Conservation (phyloP, 2,888 invertebrate species). For the Drosophila algonquin region DNA sequence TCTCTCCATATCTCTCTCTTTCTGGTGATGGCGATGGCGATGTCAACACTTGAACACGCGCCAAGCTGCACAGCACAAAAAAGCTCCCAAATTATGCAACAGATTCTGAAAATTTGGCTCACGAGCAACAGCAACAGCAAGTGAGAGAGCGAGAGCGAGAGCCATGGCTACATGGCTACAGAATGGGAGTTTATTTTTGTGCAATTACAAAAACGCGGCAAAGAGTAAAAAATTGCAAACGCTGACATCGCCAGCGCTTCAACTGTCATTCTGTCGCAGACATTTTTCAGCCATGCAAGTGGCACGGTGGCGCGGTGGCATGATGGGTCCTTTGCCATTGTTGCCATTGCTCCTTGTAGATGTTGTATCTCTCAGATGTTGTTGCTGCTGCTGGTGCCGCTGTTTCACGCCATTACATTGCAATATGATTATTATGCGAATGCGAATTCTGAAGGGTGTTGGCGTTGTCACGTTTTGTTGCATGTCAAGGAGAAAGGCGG, state of each 20-base stretch:
- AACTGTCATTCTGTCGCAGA: slow-evolving; percentile 71
- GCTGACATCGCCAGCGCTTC: slow-evolving; percentile 66
- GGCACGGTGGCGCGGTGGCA: slow-evolving; percentile 1
- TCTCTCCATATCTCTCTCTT: neutral
- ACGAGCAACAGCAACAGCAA: slow-evolving; percentile 21
- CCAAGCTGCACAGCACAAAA: slow-evolving; percentile 60
- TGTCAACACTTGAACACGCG: slow-evolving; percentile 80
- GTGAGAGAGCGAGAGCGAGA: neutral
- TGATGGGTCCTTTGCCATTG: slow-evolving; percentile 25
- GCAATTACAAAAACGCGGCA: slow-evolving; percentile 63
- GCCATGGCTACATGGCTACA: neutral
- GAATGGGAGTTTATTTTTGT: slow-evolving; percentile 65
- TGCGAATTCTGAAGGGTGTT: slow-evolving; percentile 71
- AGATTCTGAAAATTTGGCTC: slow-evolving; percentile 71
- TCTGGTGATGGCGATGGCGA: slow-evolving; percentile 42
- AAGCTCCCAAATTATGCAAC: slow-evolving; percentile 73
- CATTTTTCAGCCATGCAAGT: slow-evolving; percentile 44
- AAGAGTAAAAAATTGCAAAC: slow-evolving; percentile 31
- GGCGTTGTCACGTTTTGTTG: slow-evolving; percentile 73
- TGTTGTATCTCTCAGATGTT: slow-evolving; percentile 14
- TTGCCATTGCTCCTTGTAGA: slow-evolving; percentile 6
- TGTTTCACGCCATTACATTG: slow-evolving; percentile 75
- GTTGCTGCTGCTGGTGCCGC: slow-evolving; percentile 44
- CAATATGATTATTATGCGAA: slow-evolving; percentile 77
- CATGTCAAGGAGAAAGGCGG: slow-evolving; percentile 58